A percentile compares a stretch with the other conserved stretches of the same genome.
These are phyloP conservation scores for Hydriomena furcata DNA, from an alignment of 2,888 invertebrate genomes.

Conservation along the genomic window DNA sequence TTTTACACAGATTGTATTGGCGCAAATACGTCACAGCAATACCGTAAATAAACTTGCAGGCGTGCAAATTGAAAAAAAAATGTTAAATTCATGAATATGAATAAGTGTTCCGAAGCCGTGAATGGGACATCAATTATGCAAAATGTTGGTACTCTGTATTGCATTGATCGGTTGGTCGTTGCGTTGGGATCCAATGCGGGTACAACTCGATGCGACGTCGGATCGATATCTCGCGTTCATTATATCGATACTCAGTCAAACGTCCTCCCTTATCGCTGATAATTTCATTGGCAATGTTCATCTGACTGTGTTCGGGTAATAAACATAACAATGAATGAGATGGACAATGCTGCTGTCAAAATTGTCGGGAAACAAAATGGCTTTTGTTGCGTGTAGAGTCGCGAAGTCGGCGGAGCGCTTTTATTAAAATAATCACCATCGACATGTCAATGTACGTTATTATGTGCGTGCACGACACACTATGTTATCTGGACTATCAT, in stretches of 20 bases:
- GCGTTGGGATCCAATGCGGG: constrained; percentile 45
- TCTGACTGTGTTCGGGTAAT: constrained; percentile 49
- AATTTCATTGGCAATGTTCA: constrained; percentile 48
- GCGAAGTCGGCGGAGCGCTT: background rate
- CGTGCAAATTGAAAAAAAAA: constrained; percentile 77
- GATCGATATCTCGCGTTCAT: constrained; percentile 48
- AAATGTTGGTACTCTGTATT: constrained; percentile 66
- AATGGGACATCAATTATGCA: constrained; percentile 81
- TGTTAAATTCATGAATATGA: constrained; percentile 81
- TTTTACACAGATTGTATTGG: constrained; percentile 75
- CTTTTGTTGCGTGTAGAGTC: constrained; percentile 2
- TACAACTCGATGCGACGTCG: constrained; percentile 50
- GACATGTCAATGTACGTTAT: too few relatives aligned
- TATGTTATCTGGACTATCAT: too few relatives aligned
- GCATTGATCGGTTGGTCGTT: constrained; percentile 60
- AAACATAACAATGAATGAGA: constrained; percentile 54
- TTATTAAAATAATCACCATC: too few relatives aligned
- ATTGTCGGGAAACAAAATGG: constrained; percentile 16
- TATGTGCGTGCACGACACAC: too few relatives aligned
- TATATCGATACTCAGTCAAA: constrained; percentile 51
- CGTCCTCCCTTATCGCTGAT: constrained; percentile 47
- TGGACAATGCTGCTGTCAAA: constrained; percentile 30
- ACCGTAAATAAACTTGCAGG: constrained; percentile 73
- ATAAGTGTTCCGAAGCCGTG: constrained; percentile 73
- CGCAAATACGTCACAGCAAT: constrained; percentile 66